Evolutionary conservation across 2,797 vertebrate species (phyloP), one percentile per base, ranked within the genome.

Genomic region (Glossophaga mutica): DNA sequence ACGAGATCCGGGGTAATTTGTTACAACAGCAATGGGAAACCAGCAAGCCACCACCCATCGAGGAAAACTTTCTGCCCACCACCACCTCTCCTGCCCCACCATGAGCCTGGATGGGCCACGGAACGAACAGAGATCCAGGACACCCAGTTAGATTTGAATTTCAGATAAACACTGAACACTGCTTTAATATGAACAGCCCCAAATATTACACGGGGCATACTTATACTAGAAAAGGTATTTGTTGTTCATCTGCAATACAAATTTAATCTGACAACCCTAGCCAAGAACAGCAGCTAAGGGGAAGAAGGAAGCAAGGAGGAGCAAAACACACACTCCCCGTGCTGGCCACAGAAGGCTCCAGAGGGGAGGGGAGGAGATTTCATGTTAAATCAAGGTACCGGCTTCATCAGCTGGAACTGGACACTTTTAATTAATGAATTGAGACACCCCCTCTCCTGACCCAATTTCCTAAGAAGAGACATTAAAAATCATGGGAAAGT

Each of bases 41-140:
- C 2, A 22, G 6, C 1, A 11, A 19, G 10, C 46, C 3, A 3
- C 10, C 44, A 3, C 0, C 1, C 5, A 16, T 32, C 92, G 37
- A 10, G 37, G 2, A 2, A 22, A 52, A 7, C 6, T 0, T 65
- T 18, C 70, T 10, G 50, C 70, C 76, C 2, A 6, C 44, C 71
- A 2, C 26, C 6, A 0, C 29, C 18, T 50, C 82, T 65, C 84
- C 37, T 22, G 6, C 42, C 11, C 57, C 5, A 1, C 42, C 0
- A 0, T 1, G 59, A 74, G 42, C 68, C 67, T 6, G 26, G 70
- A 84, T 1, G 42, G 48, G n/a, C 19, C 78, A 42, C 29, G 2
- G 3, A 37, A 14, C 21, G 6, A 19, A 73, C 1, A 34, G 22
- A 70, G 59, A 52, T 0, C 42, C 21, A n/a, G 50, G 57, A 39